Percentiles rank a stretch among this genome's conserved stretches.
Evolutionary conservation across 2,888 invertebrate species (phyloP).

Genomic region (Deilephila elpenor): DNA sequence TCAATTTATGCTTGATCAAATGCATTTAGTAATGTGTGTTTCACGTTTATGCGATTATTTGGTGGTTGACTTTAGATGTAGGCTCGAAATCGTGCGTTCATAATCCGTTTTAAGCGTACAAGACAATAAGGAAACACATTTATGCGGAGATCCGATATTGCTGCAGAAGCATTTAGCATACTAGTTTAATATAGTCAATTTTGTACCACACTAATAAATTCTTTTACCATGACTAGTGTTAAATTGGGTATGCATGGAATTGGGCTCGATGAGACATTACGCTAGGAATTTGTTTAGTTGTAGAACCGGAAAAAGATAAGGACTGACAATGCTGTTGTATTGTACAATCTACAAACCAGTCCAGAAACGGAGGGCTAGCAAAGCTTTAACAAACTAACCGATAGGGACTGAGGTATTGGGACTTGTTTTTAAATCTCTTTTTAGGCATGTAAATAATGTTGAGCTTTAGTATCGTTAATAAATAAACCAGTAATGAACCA

Average conservation of each 20-base stretch:
- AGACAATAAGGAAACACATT: no score
- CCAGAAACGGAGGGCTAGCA: not conserved
- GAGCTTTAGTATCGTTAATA: no score
- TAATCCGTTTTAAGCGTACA: no score
- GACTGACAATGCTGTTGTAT: not conserved
- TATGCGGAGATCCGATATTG: no score
- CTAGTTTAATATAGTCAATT: no score
- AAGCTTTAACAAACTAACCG: not conserved
- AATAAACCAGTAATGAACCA: no score
- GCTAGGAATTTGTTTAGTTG: constrained; percentile 2
- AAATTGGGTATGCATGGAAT: constrained; percentile 4
- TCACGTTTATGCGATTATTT: not conserved
- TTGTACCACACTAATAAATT: no score
- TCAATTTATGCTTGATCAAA: not conserved
- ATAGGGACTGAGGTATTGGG: not conserved
- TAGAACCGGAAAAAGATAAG: constrained; percentile 14
- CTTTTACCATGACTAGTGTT: no score
- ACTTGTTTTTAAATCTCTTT: not conserved
- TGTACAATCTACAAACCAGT: not conserved
- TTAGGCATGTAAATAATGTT: no score
- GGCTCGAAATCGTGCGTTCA: no score
- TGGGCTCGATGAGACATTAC: constrained; percentile 16
- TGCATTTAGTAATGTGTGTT: not conserved
- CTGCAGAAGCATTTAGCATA: no score
- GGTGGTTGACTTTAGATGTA: not conserved